Conservation (phyloP, 2,888 invertebrate genomes). For the Sarcophaga carnaria region DNA sequence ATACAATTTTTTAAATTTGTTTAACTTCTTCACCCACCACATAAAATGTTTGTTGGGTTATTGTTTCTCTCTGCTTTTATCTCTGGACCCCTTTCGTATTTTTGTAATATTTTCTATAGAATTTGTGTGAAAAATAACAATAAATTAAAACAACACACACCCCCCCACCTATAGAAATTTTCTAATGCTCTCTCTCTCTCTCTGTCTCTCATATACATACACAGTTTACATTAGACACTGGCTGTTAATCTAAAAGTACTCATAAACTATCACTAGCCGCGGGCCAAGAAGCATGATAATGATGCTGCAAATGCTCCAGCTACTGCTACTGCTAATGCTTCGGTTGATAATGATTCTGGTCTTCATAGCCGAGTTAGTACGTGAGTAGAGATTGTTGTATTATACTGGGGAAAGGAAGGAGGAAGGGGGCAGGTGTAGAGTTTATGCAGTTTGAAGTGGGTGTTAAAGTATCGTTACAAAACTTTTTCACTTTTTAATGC, state of each 20-base stretch:
- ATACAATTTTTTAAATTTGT: neutral
- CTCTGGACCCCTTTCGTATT: neutral
- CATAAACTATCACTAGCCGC: neutral
- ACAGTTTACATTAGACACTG: neutral
- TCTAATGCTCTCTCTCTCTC: too few species aligned
- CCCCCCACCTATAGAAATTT: neutral
- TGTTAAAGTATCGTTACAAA: too few species aligned
- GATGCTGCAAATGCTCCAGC: neutral
- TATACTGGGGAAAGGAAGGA: too few species aligned
- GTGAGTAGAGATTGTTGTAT: too few species aligned
- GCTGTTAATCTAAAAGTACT: constrained; percentile 3
- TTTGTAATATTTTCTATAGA: neutral
- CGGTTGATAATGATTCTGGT: too few species aligned
- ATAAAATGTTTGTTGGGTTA: neutral
- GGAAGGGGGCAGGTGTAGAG: too few species aligned
- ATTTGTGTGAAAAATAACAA: constrained; percentile 55
- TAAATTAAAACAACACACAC: constrained; percentile 32
- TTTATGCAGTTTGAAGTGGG: too few species aligned
- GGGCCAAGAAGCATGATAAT: neutral
- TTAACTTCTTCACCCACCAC: neutral
- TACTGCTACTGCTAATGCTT: too few species aligned
- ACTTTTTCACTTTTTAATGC: constrained; percentile 33
- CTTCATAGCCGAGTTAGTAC: too few species aligned
- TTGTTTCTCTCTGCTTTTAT: neutral
- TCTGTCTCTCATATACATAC: too few species aligned